These are phyloP conservation scores for Tortrix viridana DNA, from an alignment of 2,888 invertebrate species.

Conservation along the genomic window DNA sequence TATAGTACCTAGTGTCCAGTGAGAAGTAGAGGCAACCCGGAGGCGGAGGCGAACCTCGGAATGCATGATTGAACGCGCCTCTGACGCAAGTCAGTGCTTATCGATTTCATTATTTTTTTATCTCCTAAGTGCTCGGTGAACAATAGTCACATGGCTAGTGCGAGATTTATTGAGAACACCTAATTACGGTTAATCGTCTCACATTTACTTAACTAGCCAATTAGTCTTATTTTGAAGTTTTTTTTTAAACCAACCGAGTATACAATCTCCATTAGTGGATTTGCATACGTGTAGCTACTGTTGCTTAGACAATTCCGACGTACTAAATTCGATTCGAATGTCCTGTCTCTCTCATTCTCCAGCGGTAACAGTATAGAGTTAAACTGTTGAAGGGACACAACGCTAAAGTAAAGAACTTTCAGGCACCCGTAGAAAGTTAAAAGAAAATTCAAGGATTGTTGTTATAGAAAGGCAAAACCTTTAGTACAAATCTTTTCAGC, in stretches of 20 bases:
- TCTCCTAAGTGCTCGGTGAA: constrained; percentile 47
- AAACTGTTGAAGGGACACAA: too few species aligned
- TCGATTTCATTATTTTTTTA: constrained; percentile 76
- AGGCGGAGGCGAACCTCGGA: constrained; percentile 41
- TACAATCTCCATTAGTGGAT: not conserved
- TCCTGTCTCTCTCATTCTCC: too few species aligned
- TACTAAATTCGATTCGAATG: too few species aligned
- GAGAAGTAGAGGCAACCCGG: constrained; percentile 1
- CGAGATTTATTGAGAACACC: constrained; percentile 44
- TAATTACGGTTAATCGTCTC: constrained; percentile 44
- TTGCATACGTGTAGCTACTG: too few species aligned
- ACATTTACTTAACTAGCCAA: constrained; percentile 13
- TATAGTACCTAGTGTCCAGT: too few species aligned
- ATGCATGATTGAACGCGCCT: constrained; percentile 68
- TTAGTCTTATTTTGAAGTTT: constrained; percentile 6
- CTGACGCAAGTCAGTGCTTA: constrained; percentile 73
- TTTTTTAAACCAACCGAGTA: not conserved
- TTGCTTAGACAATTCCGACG: too few species aligned
- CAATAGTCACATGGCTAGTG: constrained; percentile 45
- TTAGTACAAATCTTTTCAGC: constrained; percentile 40
- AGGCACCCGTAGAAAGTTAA: too few species aligned
- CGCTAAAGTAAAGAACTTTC: too few species aligned
- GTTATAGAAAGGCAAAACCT: constrained; percentile 39
- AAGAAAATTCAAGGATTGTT: constrained; percentile 16
- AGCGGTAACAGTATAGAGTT: too few species aligned